Base-by-base conservation (phyloP, 1,140 invertebrate genomes). In the Drosophila busckii region DNA sequence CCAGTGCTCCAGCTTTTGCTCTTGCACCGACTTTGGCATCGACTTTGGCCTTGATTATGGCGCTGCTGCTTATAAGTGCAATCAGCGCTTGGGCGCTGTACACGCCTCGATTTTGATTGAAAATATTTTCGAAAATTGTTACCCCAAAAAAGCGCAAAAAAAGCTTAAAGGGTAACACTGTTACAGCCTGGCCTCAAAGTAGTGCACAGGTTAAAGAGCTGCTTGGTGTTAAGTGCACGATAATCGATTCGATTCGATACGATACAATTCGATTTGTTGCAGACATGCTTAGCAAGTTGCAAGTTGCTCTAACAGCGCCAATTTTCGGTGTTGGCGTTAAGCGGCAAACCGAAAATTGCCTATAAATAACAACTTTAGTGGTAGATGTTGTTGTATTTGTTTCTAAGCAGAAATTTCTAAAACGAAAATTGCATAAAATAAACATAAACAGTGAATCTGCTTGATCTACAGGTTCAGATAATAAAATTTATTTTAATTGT, bases 191-290 rank as follows among this genome's bases (percentile, higher is more conserved):
- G 41, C 38, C 41, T 13, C 31, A 45, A 45, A 35, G 25, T 22
- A 31, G 42, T 23, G 46, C 34, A 46, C 66, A 61, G 66, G 65
- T 70, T 82, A 82, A 78, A 82, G 75, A 82, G 75, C 65, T 82
- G 61, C 40, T 56, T 70, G 76, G 75, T 82, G 75, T 82, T 82
- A 82, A 82, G 75, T 82, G 69, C 75, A 82, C 56, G 75, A 82
- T 75, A 82, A 82, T 82, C 75, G 75, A 82, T 82, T 82, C 65
- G 75, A 82, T 65, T 75, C 75, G 48, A 63, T 40, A 59, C 41
- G 53, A 48, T 48, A 17, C 29, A 35, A 59, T 34, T 13, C 16
- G 26, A 17, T 40, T 29, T 28, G 62, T 37, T 64, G 28, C 37
- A 37, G 45, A 55, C 53, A 31, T 31, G 37, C 42, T 52, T 23